These are phyloP conservation scores for Trichoplax adhaerens DNA, from an alignment of 37 sponge, comb jelly and placozoan species.

Conservation along the genomic window DNA sequence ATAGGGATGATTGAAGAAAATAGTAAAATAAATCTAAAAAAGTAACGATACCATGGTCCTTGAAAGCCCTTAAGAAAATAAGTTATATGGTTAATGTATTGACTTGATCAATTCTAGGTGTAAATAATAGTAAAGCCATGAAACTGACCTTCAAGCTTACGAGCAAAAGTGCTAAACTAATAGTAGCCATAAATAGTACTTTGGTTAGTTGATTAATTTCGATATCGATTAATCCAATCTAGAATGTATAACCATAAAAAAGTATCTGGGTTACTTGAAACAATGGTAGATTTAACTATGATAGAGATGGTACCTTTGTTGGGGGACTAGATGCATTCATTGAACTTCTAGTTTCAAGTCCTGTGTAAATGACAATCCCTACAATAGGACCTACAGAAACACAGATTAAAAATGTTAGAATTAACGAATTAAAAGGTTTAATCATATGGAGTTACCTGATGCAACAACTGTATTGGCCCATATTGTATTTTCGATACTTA, in stretches of 20 bases:
- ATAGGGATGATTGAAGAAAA: constrained; percentile 93
- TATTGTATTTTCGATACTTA: constrained; percentile 61
- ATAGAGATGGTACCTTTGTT: constrained; percentile 33
- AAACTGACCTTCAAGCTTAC: constrained; percentile 44
- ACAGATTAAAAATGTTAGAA: neutral
- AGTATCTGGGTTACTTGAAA: neutral
- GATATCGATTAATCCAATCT: constrained; percentile 70
- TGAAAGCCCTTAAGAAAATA: too few species aligned
- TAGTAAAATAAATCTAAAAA: constrained; percentile 67
- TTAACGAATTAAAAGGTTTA: neutral
- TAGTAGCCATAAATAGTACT: constrained; percentile 54
- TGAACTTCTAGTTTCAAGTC: constrained; percentile 64
- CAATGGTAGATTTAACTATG: too few species aligned
- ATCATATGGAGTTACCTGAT: constrained; percentile 32
- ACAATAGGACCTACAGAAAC: constrained; percentile 36
- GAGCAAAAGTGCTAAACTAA: constrained; percentile 36
- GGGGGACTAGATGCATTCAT: constrained; percentile 61
- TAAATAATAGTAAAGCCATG: neutral
- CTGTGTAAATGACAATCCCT: constrained; percentile 80
- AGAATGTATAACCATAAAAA: neutral
- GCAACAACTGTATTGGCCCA: constrained; percentile 92
- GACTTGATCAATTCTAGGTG: too few species aligned
- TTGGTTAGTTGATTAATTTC: constrained; percentile 90
- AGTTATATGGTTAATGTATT: too few species aligned
- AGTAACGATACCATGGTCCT: constrained; percentile 51